phyloP scores from a whole-genome alignment of 2,888 invertebrate genomes.

The Patella depressa region DNA sequence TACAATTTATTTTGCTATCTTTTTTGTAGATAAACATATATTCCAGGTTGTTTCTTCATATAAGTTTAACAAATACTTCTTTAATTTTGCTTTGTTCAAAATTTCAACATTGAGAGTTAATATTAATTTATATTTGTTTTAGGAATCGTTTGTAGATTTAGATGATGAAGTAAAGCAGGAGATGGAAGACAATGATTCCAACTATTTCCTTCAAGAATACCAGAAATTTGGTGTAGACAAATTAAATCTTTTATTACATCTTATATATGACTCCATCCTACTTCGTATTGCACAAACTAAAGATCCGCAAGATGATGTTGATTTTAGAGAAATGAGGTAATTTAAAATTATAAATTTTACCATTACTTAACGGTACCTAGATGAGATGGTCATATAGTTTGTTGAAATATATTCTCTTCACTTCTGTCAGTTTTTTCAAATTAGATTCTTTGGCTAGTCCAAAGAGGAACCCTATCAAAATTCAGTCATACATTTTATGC shows the following conservation, averaged over 20 bases:
- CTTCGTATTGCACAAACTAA: constrained; percentile 27
- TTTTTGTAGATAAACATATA: neutral
- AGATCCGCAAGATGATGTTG: constrained; percentile 11
- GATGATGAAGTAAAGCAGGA: constrained; percentile 23
- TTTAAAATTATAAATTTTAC: neutral
- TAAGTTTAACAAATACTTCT: neutral
- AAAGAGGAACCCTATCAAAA: too few species aligned
- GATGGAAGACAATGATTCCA: constrained; percentile 13
- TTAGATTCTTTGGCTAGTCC: too few species aligned
- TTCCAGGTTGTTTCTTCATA: neutral
- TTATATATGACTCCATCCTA: constrained; percentile 32
- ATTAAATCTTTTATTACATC: constrained; percentile 28
- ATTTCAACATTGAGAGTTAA: neutral
- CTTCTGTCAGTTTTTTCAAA: too few species aligned
- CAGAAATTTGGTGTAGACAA: constrained; percentile 25
- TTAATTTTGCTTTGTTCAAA: neutral
- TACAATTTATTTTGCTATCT: too few species aligned
- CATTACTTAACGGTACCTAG: too few species aligned
- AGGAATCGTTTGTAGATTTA: constrained; percentile 34
- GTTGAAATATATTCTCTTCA: too few species aligned
- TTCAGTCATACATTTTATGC: too few species aligned
- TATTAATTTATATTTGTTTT: neutral
- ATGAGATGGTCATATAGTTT: too few species aligned
- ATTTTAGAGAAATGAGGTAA: neutral
- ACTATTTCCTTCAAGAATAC: constrained; percentile 20